A percentile compares a stretch with the other conserved stretches of the same genome.
phyloP scores from a whole-genome alignment of 2,888 invertebrate genomes.

The Orthonychiurus folsomi region DNA sequence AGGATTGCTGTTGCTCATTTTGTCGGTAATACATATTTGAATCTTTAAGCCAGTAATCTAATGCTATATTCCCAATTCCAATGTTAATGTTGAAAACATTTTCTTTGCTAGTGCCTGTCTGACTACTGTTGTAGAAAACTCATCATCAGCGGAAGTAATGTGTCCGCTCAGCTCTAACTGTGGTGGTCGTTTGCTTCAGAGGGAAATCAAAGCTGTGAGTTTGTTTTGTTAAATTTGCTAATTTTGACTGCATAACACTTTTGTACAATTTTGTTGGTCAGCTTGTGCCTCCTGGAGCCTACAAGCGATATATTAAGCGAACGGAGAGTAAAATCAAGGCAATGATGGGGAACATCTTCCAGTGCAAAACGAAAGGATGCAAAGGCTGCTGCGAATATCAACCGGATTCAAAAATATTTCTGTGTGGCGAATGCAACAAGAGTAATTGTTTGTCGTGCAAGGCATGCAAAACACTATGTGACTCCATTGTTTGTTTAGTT shows the following conservation, averaged over 20 bases:
- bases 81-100: not conserved
- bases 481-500: not conserved
- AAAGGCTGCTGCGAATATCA: slow-evolving; percentile 82
- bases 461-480: no score
- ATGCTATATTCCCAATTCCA: no score
- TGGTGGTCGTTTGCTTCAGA: slow-evolving; percentile 65
- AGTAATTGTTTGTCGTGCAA: slow-evolving; percentile 58
- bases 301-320: slow-evolving; percentile 68
- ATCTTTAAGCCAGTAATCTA: not conserved
- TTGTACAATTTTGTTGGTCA: slow-evolving; percentile 39
- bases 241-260: no score
- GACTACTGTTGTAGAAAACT: slow-evolving; percentile 1
- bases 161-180: slow-evolving; percentile 74
- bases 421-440: slow-evolving; percentile 69
- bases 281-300: slow-evolving; percentile 60
- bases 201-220: slow-evolving; percentile 67
- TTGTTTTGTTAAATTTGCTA: not conserved
- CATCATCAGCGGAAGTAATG: slow-evolving; percentile 42
- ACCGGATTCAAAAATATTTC: slow-evolving; percentile 70
- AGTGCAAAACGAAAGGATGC: slow-evolving; percentile 83
- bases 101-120: not conserved
- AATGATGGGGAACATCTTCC: slow-evolving; percentile 60
- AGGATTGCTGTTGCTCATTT: slow-evolving; percentile 11
- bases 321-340: slow-evolving; percentile 73
- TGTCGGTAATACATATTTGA: slow-evolving; percentile 5